Evolutionary conservation across 2,797 vertebrate species (phyloP), one percentile per base, ranked within the genome.

Genomic region (Rhinogobio ventralis): DNA sequence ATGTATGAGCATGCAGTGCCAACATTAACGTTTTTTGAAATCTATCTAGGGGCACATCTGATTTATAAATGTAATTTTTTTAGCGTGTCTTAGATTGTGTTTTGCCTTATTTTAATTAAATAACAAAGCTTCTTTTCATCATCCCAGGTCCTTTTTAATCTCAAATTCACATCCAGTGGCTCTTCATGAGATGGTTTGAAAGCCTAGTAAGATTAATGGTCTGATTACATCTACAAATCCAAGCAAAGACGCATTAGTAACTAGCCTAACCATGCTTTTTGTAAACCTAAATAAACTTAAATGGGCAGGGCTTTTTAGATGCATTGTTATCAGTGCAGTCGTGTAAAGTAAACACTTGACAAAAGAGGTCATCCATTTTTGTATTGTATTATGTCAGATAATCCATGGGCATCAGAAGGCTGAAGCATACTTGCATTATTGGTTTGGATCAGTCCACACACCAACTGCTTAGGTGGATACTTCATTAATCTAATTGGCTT

Each of bases 401-500:
- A 83, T 71, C 60, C 51, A 17, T 15, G 53, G 23, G 25, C 67
- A 78, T 85, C 42, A 25, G 71, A 57, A 83, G 42, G 36, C 68
- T 33, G 79, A 81, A 73, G 68, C 62, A 73, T 85, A 49, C 77
- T 67, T 79, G 46, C 45, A 14, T 78, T 85, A 76, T 88, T 82
- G 23, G 49, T 82, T 86, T 86, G 9, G 72, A 71, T 62, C 39
- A 53, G 25, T 84, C 66, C 46, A 45, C 46, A 45, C 45, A 81
- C 23, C 23, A 83, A 57, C 25, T 71, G 39, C 57, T 84, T 71
- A 78, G 25, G 45, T 39, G 15, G 72, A 77, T 89, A 84, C 67
- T 72, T 72, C 28, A 55, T 82, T 64, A 78, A 51, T 81, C 71
- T 86, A 81, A 89, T 85, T 79, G 78, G 60, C 51, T 87, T 86